Base-by-base conservation (phyloP, 2,797 vertebrate species). In the Diplodus puntazzo region DNA sequence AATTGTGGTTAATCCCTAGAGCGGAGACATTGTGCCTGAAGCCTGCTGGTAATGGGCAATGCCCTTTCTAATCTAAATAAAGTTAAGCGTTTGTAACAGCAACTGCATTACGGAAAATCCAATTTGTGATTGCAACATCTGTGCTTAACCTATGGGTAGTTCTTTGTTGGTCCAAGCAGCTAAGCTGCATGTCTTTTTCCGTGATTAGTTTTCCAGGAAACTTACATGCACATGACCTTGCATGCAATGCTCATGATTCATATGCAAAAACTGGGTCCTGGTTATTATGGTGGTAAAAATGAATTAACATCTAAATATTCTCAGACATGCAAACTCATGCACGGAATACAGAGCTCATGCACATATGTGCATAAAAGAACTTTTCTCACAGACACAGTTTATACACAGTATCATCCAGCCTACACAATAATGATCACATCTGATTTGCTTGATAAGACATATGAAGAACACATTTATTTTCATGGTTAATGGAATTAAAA, bases 101-200 rank as follows among this genome's bases (percentile, higher is more conserved):
- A 30, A 87, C 86, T 90, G 81, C 81, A 83, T 90, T 91, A 88
- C 84, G 88, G 88, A 92, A 93, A 93, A 92, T 93, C 83, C 82
- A 88, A 92, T 92, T 91, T 93, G 87, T 91, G 91, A 94, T 92
- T 93, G 88, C 85, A 90, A 84, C 90, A 92, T 92, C 83, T 88
- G 85, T 78, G 78, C 84, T 81, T 83, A 88, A 91, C 90, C 87
- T 89, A 88, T 91, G 82, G 88, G 77, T 84, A 74, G 73, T 57
- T 87, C 73, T 92, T 86, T 89, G 87, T 83, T 79, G 82, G 79
- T 87, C 81, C 57, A 75, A 87, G 77, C 54, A 72, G 77, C 87
- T 87, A 80, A 88, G 80, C 89, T 87, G 84, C 85, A 89, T 83
- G 75, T 89, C 55, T 84, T 92, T 39, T 90, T 89, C 86, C 87